phyloP scores from a whole-genome alignment of 2,888 invertebrate genomes.

The Phengaris arion region DNA sequence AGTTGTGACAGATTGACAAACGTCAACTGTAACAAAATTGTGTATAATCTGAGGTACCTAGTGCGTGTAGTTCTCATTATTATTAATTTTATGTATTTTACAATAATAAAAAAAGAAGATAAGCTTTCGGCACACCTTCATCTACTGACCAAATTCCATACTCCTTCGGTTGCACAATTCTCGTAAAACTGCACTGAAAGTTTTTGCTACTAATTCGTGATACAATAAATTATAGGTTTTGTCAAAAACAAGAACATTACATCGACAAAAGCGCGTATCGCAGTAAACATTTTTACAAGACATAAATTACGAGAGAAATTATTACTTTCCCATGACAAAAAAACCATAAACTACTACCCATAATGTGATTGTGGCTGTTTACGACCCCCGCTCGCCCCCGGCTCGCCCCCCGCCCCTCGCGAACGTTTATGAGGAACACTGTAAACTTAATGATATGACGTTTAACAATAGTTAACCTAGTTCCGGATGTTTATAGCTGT shows the following conservation, averaged over 20 bases:
- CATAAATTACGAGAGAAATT: slow-evolving; percentile 17
- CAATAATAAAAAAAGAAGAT: too few relatives aligned
- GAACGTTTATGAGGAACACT: neutral
- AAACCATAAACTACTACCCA: slow-evolving; percentile 18
- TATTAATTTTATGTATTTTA: too few relatives aligned
- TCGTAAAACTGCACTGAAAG: too few relatives aligned
- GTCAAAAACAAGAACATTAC: slow-evolving; percentile 14
- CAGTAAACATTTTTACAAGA: slow-evolving; percentile 13
- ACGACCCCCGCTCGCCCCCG: neutral
- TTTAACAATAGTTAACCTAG: slow-evolving; percentile 17
- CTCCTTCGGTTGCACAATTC: too few relatives aligned
- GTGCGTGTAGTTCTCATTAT: too few relatives aligned
- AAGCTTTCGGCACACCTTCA: too few relatives aligned
- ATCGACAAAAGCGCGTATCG: slow-evolving; percentile 3
- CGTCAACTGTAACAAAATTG: too few relatives aligned
- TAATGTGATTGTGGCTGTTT: slow-evolving; percentile 10
- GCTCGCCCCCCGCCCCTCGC: neutral
- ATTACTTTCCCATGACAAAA: slow-evolving; percentile 26
- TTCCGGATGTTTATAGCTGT: neutral
- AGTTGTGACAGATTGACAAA: too few relatives aligned
- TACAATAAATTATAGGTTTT: neutral
- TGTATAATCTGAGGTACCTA: too few relatives aligned
- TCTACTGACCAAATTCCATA: too few relatives aligned
- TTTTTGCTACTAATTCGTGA: neutral
- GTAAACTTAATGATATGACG: slow-evolving; percentile 15